phyloP scores from a whole-genome alignment of 2,888 invertebrate genomes.

The Hesperia comma region DNA sequence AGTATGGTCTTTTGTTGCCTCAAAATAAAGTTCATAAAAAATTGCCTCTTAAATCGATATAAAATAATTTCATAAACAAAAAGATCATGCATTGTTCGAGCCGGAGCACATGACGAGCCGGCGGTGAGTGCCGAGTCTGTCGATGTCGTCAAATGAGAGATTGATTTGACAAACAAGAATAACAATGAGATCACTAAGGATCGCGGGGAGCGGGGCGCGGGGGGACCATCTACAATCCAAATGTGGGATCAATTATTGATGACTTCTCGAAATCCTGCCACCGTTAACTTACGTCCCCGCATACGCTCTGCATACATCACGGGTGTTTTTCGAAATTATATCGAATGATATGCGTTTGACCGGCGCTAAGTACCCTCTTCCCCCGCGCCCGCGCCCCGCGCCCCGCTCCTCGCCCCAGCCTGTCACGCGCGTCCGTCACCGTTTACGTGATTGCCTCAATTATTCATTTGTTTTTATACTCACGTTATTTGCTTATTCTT shows the following conservation, averaged over 20 bases:
- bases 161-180: constrained; percentile 50
- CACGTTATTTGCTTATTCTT: constrained; percentile 21
- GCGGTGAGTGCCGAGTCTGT: not conserved
- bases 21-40: too few relatives aligned
- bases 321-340: constrained; percentile 47
- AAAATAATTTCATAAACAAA: too few relatives aligned
- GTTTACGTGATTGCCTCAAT: constrained; percentile 40
- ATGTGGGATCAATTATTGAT: constrained; percentile 69
- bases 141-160: constrained; percentile 23
- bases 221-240: constrained; percentile 62
- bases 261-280: constrained; percentile 57
- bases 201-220: constrained; percentile 7
- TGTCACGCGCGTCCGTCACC: constrained; percentile 34
- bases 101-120: too few relatives aligned
- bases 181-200: constrained; percentile 44
- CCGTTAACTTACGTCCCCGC: constrained; percentile 45
- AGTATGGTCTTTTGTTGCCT: too few relatives aligned
- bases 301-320: constrained; percentile 56
- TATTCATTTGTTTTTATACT: constrained; percentile 39
- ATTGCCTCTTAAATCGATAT: too few relatives aligned
- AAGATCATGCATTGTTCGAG: too few relatives aligned
- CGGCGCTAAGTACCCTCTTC: constrained; percentile 26
- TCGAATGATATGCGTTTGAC: constrained; percentile 43
- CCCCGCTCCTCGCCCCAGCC: constrained; percentile 21
- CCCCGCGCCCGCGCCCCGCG: constrained; percentile 8